Evolutionary conservation across 2,113 vertebrate species (phyloP).

Genomic region (Crotalus tigris): DNA sequence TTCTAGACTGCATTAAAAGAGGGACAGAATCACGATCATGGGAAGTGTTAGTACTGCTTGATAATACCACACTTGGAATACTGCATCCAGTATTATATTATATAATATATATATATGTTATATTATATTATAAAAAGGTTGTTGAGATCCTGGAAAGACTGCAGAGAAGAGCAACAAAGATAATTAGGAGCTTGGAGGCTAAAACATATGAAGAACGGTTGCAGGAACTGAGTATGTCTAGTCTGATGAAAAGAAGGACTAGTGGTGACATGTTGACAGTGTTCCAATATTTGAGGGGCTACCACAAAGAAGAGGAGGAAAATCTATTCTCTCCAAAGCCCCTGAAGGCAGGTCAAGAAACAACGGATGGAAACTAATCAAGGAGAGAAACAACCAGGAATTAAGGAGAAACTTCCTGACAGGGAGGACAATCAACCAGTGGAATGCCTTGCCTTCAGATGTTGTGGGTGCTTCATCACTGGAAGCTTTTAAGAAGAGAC

Average conservation of each 20-base stretch:
- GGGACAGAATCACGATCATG: neutral
- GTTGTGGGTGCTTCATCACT: neutral
- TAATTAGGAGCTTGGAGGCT: neutral
- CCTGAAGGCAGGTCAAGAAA: neutral
- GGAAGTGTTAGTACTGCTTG: neutral
- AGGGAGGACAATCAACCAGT: neutral
- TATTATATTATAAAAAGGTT: neutral
- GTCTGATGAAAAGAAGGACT: neutral
- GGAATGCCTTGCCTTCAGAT: neutral
- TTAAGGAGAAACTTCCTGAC: neutral
- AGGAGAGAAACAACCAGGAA: neutral
- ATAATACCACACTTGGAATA: neutral
- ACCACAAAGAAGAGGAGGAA: neutral
- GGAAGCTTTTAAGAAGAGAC: neutral
- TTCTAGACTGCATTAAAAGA: neutral
- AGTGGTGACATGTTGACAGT: neutral
- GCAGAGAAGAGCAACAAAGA: neutral
- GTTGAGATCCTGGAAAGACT: neutral
- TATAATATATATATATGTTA: too few relatives aligned
- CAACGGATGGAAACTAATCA: neutral
- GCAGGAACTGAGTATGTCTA: neutral
- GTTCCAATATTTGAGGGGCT: neutral
- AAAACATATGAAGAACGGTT: neutral
- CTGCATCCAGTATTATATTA: neutral
- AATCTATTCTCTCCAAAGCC: neutral